phyloP scores from a whole-genome alignment of 2,888 invertebrate species.

The Arge pagana region DNA sequence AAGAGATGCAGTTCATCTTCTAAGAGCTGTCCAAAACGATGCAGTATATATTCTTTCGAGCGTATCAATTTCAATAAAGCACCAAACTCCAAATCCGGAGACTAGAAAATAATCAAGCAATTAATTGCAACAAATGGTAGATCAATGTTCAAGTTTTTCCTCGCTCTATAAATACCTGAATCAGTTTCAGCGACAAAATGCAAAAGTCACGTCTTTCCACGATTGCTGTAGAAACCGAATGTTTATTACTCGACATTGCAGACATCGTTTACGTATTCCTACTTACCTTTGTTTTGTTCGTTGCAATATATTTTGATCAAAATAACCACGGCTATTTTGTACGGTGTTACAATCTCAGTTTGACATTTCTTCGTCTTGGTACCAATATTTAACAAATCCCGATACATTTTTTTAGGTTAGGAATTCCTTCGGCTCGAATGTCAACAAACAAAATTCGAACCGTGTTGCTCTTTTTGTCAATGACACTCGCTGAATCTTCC shows the following conservation, averaged over 20 bases:
- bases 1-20: slow-evolving; percentile 65
- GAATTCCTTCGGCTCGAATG: too few relatives aligned
- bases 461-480: too few relatives aligned
- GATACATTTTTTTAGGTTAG: slow-evolving; percentile 44
- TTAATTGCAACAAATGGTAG: slow-evolving; percentile 35
- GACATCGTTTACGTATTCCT: slow-evolving; percentile 15
- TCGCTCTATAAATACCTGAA: slow-evolving; percentile 64
- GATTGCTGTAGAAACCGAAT: slow-evolving; percentile 58
- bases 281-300: slow-evolving; percentile 62
- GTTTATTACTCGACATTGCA: slow-evolving; percentile 12
- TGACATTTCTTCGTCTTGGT: slow-evolving; percentile 52
- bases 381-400: slow-evolving; percentile 53
- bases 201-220: slow-evolving; percentile 75
- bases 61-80: slow-evolving; percentile 70
- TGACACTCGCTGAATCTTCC: too few relatives aligned
- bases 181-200: slow-evolving; percentile 76
- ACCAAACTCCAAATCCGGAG: slow-evolving; percentile 76
- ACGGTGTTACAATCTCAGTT: slow-evolving; percentile 74
- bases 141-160: slow-evolving; percentile 23
- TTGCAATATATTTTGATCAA: slow-evolving; percentile 77
- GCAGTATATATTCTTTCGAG: slow-evolving; percentile 65
- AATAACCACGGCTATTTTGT: slow-evolving; percentile 77
- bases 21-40: slow-evolving; percentile 65
- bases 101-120: slow-evolving; percentile 58
- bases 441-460: too few relatives aligned